Percentiles rank a stretch among this genome's conserved stretches.
These are phyloP conservation scores for Cyanistes caeruleus DNA, from an alignment of 2,113 vertebrate species.

Conservation along the genomic window DNA sequence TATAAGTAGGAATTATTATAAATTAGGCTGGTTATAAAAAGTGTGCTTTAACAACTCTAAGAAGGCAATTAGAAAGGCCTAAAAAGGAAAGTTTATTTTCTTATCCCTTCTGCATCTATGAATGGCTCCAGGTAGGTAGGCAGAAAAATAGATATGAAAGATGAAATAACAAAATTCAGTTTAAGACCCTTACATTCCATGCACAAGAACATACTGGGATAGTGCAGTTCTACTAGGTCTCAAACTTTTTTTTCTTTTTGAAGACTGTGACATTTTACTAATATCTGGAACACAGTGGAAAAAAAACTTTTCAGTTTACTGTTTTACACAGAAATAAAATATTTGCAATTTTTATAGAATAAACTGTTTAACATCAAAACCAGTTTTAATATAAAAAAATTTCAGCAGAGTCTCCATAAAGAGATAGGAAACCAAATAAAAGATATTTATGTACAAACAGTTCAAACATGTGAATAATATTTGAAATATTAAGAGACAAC, in stretches of 20 bases:
- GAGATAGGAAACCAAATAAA: background rate
- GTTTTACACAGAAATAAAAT: background rate
- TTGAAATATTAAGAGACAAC: background rate
- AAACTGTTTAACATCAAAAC: background rate
- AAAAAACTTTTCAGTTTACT: background rate
- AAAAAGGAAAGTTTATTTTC: background rate
- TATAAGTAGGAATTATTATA: background rate
- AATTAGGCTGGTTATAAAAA: background rate
- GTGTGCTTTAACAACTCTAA: background rate
- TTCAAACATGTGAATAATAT: background rate
- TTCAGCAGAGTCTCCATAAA: background rate
- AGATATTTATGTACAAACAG: background rate
- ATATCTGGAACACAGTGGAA: background rate
- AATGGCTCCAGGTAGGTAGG: fast-evolving
- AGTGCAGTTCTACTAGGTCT: background rate
- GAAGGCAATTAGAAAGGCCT: background rate
- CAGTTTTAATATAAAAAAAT: background rate
- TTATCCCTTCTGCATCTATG: background rate
- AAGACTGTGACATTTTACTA: background rate
- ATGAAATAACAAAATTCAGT: background rate
- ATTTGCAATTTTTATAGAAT: background rate
- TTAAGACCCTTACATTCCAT: background rate
- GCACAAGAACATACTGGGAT: background rate
- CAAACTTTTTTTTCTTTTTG: background rate
- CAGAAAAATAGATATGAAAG: background rate